Evolutionary conservation across 1,140 invertebrate genomes (phyloP).

Genomic region (Akabosia matsudoensis): DNA sequence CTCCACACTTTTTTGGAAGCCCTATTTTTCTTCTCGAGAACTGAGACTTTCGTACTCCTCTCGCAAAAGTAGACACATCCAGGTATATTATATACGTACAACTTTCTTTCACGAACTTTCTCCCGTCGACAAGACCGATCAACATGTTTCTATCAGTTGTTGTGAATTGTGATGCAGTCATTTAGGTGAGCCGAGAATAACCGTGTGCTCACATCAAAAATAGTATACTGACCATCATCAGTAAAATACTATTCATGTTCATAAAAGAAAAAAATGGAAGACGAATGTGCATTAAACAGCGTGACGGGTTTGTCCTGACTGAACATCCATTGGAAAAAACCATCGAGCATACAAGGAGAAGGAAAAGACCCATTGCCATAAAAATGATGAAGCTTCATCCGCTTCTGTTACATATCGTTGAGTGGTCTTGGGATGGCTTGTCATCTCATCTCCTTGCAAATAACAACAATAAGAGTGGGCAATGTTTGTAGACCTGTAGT

Average conservation of each 20-base stretch:
- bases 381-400: neutral
- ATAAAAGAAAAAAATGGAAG: no score
- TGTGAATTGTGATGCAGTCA: neutral
- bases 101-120: neutral
- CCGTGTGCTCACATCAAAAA: no score
- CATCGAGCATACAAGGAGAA: neutral
- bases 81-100: no score
- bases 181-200: neutral
- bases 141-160: no score
- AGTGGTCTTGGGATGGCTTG: neutral
- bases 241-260: no score
- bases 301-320: neutral
- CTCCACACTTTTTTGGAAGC: neutral
- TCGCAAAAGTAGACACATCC: no score
- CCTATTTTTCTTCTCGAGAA: no score
- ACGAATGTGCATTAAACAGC: no score
- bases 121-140: neutral
- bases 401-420: neutral
- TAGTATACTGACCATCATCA: no score
- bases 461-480: neutral
- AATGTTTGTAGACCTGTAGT: neutral
- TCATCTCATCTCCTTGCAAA: conserved; percentile 16
- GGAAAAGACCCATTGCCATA: neutral
- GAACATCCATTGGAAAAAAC: neutral
- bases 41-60: no score